These are phyloP conservation scores for Hirtodrosophila alboralis DNA, from an alignment of 2,888 invertebrate species.

Conservation along the genomic window DNA sequence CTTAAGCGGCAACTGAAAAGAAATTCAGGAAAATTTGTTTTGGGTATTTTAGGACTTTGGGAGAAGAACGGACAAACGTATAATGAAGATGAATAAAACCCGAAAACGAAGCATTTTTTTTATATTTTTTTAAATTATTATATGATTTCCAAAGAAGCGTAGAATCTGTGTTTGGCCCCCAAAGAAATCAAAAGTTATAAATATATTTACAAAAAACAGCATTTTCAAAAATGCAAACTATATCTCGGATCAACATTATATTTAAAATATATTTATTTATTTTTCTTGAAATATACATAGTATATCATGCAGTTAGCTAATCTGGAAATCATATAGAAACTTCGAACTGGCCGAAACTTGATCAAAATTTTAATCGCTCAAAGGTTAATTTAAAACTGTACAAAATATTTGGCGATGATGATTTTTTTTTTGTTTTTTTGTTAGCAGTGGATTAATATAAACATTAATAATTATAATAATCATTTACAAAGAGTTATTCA, in stretches of 20 bases:
- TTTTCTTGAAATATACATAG: background rate
- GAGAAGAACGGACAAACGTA: conserved; percentile 60
- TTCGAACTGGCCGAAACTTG: conserved; percentile 48
- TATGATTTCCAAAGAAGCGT: conserved; percentile 49
- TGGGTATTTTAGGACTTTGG: conserved; percentile 39
- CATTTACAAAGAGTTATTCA: conserved; percentile 72
- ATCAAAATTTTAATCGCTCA: conserved; percentile 54
- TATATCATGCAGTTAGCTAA: conserved; percentile 39
- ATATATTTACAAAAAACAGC: conserved; percentile 18
- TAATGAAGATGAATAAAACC: conserved; percentile 42
- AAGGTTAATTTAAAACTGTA: conserved; percentile 60
- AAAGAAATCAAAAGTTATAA: conserved; percentile 1
- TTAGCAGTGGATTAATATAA: conserved; percentile 75
- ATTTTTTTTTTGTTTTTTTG: conserved; percentile 36
- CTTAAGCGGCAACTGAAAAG: conserved; percentile 34
- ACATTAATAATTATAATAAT: conserved; percentile 76
- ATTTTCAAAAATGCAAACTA: background rate
- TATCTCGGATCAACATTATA: conserved; percentile 30
- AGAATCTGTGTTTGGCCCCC: background rate
- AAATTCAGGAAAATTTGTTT: conserved; percentile 30
- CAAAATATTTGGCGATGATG: conserved; percentile 59
- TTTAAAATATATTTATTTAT: no score
- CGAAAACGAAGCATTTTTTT: conserved; percentile 22
- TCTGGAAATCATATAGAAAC: conserved; percentile 58
- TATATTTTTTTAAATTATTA: conserved; percentile 7